Evolutionary conservation across 2,888 invertebrate genomes (phyloP).

Genomic region (Tetranychus truncatus): DNA sequence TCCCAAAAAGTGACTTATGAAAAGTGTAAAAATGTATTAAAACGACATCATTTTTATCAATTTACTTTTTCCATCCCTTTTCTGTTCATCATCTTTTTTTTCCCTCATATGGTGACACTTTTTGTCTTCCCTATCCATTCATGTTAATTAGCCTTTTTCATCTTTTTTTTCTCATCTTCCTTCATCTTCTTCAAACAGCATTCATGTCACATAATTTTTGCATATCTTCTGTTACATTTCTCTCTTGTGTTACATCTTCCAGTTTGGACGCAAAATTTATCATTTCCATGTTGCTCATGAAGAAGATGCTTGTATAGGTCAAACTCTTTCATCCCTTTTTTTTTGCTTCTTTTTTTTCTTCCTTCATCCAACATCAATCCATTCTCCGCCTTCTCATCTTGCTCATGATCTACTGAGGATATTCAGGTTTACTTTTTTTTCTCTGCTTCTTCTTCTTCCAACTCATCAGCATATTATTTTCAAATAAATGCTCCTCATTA

Average conservation of each 20-base stretch:
- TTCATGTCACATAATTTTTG: too few species aligned
- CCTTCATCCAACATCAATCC: too few species aligned
- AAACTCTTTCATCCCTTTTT: too few species aligned
- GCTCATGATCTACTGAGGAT: too few species aligned
- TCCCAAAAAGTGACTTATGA: background rate
- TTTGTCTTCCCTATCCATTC: background rate
- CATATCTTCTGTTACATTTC: too few species aligned
- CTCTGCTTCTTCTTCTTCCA: background rate
- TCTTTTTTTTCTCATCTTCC: background rate
- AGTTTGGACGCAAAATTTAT: too few species aligned
- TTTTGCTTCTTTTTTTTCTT: too few species aligned
- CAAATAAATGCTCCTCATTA: background rate
- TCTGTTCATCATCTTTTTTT: background rate
- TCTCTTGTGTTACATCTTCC: too few species aligned
- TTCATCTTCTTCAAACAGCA: background rate
- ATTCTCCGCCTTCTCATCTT: too few species aligned
- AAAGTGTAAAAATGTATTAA: background rate
- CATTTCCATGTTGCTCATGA: too few species aligned
- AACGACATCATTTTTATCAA: background rate
- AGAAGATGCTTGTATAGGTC: too few species aligned
- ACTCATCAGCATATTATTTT: background rate
- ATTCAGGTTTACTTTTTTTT: background rate
- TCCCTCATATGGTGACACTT: background rate
- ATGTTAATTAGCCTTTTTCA: too few species aligned
- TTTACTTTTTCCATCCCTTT: background rate